A percentile compares a stretch with the other conserved stretches of the same genome.
These are phyloP conservation scores for Tubiluchus corallicola DNA, from an alignment of 2,888 invertebrate species.

Conservation along the genomic window DNA sequence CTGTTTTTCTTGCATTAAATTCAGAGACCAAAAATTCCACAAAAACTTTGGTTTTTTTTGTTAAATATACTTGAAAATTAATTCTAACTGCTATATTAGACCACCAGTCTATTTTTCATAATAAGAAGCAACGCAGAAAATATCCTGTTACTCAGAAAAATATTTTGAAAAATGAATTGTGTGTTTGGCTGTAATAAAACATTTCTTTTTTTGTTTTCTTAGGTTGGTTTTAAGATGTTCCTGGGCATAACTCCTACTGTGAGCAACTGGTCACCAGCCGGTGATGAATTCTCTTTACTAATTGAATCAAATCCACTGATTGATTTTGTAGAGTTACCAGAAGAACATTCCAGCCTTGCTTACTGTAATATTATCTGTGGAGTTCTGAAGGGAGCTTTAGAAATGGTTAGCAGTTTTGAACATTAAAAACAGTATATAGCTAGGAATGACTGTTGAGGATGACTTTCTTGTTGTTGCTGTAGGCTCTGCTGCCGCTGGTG, in stretches of 20 bases:
- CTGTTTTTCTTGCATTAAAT: no score
- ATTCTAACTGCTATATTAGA: no score
- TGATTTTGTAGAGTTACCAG: constrained; percentile 90
- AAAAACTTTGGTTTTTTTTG: no score
- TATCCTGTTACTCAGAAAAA: no score
- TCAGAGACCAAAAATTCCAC: no score
- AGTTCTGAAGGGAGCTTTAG: constrained; percentile 64
- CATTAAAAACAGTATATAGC: constrained; percentile 5
- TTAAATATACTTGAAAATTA: no score
- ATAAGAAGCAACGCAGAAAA: no score
- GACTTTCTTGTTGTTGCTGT: constrained; percentile 9
- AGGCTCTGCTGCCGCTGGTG: no score
- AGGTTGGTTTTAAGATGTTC: constrained; percentile 54
- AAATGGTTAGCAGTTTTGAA: constrained; percentile 55
- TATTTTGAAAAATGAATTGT: no score
- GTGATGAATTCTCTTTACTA: constrained; percentile 88
- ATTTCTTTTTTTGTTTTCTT: constrained; percentile 14
- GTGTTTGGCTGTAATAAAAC: no score
- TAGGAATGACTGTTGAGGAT: not conserved
- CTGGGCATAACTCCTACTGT: constrained; percentile 79
- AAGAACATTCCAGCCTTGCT: constrained; percentile 52
- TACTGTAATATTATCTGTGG: constrained; percentile 87
- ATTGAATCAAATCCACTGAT: constrained; percentile 88
- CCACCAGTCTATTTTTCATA: no score
- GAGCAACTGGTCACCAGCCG: constrained; percentile 78